These are phyloP conservation scores for Synanthedon andrenaeformis DNA, from an alignment of 2,888 invertebrate genomes.

Conservation along the genomic window DNA sequence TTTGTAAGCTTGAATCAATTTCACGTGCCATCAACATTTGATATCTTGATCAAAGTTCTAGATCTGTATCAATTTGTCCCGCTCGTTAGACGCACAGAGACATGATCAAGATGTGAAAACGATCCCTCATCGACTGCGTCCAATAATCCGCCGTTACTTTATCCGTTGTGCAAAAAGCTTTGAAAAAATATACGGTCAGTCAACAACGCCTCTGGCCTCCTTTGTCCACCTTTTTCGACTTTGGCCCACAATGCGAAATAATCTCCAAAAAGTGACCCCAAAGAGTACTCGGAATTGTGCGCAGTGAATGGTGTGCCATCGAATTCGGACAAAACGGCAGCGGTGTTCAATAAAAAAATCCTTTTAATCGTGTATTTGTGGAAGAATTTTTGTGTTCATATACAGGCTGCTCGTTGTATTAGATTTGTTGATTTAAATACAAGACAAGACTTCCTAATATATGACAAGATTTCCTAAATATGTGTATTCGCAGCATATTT, in stretches of 20 bases:
- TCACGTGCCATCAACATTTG: slow-evolving; percentile 31
- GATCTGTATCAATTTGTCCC: slow-evolving; percentile 18
- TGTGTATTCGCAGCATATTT: too few species aligned
- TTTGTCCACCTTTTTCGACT: slow-evolving; percentile 56
- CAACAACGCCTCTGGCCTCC: slow-evolving; percentile 41
- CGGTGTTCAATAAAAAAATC: slow-evolving; percentile 31
- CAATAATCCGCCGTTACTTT: slow-evolving; percentile 29
- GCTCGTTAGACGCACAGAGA: slow-evolving; percentile 12
- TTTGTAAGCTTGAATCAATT: slow-evolving; percentile 28
- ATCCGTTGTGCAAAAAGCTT: slow-evolving; percentile 27
- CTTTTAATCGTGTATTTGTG: slow-evolving; percentile 41
- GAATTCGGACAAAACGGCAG: slow-evolving; percentile 29
- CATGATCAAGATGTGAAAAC: slow-evolving; percentile 40
- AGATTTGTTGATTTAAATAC: too few species aligned
- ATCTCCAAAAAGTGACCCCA: slow-evolving; percentile 71
- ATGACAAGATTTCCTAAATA: too few species aligned
- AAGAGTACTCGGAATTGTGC: slow-evolving; percentile 48
- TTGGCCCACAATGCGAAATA: slow-evolving; percentile 48
- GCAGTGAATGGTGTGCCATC: slow-evolving; percentile 32
- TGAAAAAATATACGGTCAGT: slow-evolving; percentile 41
- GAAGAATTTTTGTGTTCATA: slow-evolving; percentile 26
- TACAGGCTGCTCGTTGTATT: slow-evolving; percentile 28
- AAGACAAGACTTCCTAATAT: too few species aligned
- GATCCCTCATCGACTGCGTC: slow-evolving; percentile 20
- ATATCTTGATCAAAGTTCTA: slow-evolving; percentile 27